Percentiles rank a stretch among this genome's conserved stretches.
Evolutionary conservation across 2,888 invertebrate species (phyloP).

Genomic region (Pedicia rivosa): DNA sequence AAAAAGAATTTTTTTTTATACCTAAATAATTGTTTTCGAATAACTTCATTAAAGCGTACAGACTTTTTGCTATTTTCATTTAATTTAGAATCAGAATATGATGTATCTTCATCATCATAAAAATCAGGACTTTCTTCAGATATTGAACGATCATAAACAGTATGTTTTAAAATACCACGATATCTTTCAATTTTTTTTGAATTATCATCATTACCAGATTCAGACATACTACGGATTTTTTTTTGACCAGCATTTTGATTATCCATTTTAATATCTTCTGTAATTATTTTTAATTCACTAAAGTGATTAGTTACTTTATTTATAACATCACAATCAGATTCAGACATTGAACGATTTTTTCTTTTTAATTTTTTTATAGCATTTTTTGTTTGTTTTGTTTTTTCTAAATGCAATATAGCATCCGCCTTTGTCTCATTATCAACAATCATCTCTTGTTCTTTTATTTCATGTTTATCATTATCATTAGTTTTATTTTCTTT

Average conservation of each 20-base stretch:
- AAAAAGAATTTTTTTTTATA: too few relatives aligned
- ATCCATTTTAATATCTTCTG: background rate
- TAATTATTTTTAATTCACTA: background rate
- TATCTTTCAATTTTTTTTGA: conserved; percentile 2
- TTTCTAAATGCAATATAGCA: too few relatives aligned
- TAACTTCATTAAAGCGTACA: conserved; percentile 62
- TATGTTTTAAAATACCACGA: conserved; percentile 1
- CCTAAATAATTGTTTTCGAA: conserved; percentile 59
- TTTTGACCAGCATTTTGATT: background rate
- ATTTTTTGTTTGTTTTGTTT: too few relatives aligned
- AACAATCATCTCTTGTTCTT: too few relatives aligned
- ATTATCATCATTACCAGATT: conserved; percentile 27
- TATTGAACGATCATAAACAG: conserved; percentile 1
- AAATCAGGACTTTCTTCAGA: background rate
- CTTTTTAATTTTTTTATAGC: conserved; percentile 6
- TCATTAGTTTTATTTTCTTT: too few relatives aligned
- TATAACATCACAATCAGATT: conserved; percentile 38
- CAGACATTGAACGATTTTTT: conserved; percentile 29
- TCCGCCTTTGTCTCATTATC: too few relatives aligned
- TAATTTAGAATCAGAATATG: conserved; percentile 1
- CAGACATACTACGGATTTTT: conserved; percentile 24
- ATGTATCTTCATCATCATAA: conserved; percentile 4
- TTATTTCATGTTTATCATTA: too few relatives aligned
- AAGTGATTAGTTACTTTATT: conserved; percentile 6
- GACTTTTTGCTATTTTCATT: conserved; percentile 46